phyloP scores from a whole-genome alignment of 2,888 invertebrate genomes.

The Salticus scenicus region DNA sequence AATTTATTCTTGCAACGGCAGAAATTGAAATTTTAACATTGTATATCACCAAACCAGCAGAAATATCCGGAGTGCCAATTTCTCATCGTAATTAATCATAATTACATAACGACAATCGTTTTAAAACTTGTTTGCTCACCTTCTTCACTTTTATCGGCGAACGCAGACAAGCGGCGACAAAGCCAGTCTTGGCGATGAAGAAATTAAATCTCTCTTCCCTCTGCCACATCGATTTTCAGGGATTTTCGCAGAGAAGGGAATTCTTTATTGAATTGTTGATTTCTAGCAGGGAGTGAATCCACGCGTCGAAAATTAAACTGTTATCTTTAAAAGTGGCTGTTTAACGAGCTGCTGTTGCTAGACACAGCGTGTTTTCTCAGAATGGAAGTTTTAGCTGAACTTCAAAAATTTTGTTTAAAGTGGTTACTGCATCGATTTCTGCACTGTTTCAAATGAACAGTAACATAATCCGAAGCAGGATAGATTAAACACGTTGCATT shows the following conservation, averaged over 20 bases:
- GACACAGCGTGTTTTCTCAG: not conserved
- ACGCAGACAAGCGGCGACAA: not conserved
- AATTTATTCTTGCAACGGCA: too few species aligned
- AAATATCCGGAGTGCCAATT: not conserved
- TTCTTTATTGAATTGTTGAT: conserved; percentile 15
- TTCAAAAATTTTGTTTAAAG: too few species aligned
- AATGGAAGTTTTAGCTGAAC: too few species aligned
- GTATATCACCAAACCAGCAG: too few species aligned
- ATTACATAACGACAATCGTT: conserved; percentile 43
- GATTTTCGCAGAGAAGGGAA: not conserved
- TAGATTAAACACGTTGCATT: too few species aligned
- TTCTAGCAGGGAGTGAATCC: conserved; percentile 4
- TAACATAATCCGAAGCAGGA: too few species aligned
- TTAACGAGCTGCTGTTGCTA: not conserved
- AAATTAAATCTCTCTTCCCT: conserved; percentile 6
- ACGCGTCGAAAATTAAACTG: not conserved
- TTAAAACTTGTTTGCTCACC: conserved; percentile 55
- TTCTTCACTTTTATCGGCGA: conserved; percentile 2
- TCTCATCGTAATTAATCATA: conserved; percentile 55
- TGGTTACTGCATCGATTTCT: too few species aligned
- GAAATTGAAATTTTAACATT: too few species aligned
- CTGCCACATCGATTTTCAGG: not conserved
- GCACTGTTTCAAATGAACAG: too few species aligned
- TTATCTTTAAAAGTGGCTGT: not conserved
- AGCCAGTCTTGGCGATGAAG: not conserved